Evolutionary conservation across 2,888 invertebrate species (phyloP).

Genomic region (Cerceris ruficornis): DNA sequence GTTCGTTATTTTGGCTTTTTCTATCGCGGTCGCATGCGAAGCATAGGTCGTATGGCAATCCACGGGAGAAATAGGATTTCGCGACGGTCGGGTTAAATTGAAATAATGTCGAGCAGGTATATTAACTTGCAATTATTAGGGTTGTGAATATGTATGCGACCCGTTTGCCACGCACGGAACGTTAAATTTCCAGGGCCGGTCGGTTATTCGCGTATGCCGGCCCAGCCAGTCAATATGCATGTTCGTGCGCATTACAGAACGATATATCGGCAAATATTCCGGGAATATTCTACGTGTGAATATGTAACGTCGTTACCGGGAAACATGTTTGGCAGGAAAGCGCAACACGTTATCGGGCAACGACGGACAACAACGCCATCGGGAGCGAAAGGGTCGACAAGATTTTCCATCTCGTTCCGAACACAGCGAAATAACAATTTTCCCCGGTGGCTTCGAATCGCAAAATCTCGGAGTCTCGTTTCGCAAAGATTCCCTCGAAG

Average conservation of each 20-base stretch:
- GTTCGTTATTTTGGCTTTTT: background rate
- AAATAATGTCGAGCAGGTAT: constrained; percentile 48
- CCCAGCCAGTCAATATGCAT: constrained; percentile 38
- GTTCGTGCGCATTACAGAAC: constrained; percentile 23
- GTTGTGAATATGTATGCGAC: constrained; percentile 58
- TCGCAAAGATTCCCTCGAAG: too few relatives aligned
- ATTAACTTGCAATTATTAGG: constrained; percentile 63
- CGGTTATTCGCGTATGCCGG: too few relatives aligned
- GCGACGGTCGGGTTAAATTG: constrained; percentile 26
- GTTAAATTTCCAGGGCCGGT: constrained; percentile 51
- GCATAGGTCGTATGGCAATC: background rate
- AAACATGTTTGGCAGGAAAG: constrained; percentile 9
- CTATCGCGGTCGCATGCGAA: background rate
- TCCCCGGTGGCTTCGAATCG: background rate
- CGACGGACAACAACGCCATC: background rate
- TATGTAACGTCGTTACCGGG: constrained; percentile 28
- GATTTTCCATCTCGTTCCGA: background rate
- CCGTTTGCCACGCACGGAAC: constrained; percentile 37
- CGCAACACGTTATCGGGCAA: constrained; percentile 16
- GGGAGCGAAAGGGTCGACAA: background rate
- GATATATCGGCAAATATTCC: constrained; percentile 45
- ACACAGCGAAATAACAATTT: background rate
- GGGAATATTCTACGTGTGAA: constrained; percentile 21
- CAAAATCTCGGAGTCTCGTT: background rate
- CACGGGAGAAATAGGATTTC: background rate